Conservation (phyloP, 2,797 vertebrate genomes). For the Aythya fuligula region DNA sequence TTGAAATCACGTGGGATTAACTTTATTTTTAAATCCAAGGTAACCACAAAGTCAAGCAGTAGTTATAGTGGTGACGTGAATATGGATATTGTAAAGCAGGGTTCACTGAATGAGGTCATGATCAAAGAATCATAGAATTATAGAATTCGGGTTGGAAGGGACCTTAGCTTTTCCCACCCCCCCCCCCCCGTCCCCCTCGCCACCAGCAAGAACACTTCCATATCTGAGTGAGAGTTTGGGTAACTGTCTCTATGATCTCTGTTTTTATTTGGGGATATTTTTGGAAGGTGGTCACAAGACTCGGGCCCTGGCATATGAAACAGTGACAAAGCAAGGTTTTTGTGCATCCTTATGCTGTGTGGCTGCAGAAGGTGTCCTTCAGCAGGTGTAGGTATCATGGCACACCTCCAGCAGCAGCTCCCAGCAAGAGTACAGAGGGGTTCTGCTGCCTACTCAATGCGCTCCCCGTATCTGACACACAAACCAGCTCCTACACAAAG, state of each 20-base stretch:
- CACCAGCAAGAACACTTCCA: too few species aligned
- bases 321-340: neutral
- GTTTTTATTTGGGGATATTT: neutral
- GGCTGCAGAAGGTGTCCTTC: rapidly evolving
- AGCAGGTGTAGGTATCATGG: neutral
- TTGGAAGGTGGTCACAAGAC: conserved; percentile 4
- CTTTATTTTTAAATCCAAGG: neutral
- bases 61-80: neutral
- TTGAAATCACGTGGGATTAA: neutral
- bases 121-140: too few species aligned
- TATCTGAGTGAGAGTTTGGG: neutral
- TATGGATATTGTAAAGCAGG: neutral
- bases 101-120: neutral
- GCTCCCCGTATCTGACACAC: neutral
- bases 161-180: too few species aligned
- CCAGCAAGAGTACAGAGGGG: neutral
- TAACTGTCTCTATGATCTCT: neutral
- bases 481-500: neutral
- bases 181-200: too few species aligned
- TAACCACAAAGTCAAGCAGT: neutral
- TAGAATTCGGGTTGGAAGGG: too few species aligned
- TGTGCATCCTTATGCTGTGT: neutral
- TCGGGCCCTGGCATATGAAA: neutral
- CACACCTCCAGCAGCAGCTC: neutral
- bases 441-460: neutral